Evolutionary conservation across 2,888 invertebrate species (phyloP).

Genomic region (Tipula vernalis): DNA sequence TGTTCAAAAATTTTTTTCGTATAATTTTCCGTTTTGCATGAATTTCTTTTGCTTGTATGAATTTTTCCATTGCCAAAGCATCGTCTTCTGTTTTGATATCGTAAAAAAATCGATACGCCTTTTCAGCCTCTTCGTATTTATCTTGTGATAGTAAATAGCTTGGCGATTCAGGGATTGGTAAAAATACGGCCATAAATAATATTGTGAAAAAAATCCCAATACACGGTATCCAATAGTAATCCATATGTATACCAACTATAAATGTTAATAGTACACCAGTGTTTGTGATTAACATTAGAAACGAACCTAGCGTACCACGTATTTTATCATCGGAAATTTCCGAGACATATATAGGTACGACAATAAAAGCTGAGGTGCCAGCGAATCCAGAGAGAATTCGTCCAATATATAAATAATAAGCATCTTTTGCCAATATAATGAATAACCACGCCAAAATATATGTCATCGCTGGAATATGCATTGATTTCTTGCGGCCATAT

Average conservation of each 20-base stretch:
- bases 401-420: conserved; percentile 15
- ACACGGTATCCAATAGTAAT: conserved; percentile 25
- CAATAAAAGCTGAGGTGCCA: conserved; percentile 26
- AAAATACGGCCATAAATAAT: conserved; percentile 24
- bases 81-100: background rate
- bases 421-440: conserved; percentile 23
- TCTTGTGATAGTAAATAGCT: conserved; percentile 24
- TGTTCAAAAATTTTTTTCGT: background rate
- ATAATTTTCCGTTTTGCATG: background rate
- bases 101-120: conserved; percentile 27
- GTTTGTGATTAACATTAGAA: conserved; percentile 28
- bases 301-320: conserved; percentile 31
- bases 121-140: conserved; percentile 27
- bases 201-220: conserved; percentile 22
- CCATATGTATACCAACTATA: conserved; percentile 25
- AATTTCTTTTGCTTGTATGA: background rate
- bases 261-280: conserved; percentile 27
- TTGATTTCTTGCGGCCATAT: conserved; percentile 13
- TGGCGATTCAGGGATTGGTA: conserved; percentile 32
- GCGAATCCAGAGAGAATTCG: conserved; percentile 26
- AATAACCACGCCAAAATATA: conserved; percentile 25
- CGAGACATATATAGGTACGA: conserved; percentile 28
- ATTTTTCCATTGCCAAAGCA: background rate
- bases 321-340: conserved; percentile 31
- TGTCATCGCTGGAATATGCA: conserved; percentile 13